A percentile compares a stretch with the other conserved stretches of the same genome.
phyloP scores from a whole-genome alignment of 2,797 vertebrate genomes.

The Rhabdophis nuchalis region DNA sequence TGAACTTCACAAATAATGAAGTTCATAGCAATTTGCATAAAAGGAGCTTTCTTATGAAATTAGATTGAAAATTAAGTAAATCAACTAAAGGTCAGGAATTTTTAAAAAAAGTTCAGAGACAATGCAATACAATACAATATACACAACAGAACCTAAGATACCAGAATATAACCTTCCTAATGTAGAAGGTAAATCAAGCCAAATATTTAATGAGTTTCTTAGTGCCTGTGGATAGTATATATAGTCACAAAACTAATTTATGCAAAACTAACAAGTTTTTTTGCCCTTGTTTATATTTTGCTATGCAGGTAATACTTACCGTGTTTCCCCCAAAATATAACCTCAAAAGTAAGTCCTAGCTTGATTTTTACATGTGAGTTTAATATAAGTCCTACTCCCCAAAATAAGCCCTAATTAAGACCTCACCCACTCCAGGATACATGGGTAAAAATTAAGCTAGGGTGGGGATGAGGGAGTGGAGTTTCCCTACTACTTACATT shows the following conservation, averaged over 20 bases:
- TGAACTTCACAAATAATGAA: background rate
- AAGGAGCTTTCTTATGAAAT: background rate
- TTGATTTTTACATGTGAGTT: too few relatives aligned
- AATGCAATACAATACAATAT: background rate
- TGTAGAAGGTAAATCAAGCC: background rate
- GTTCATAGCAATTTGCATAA: background rate
- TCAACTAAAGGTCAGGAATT: background rate
- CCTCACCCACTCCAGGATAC: too few relatives aligned
- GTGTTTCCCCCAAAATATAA: too few relatives aligned
- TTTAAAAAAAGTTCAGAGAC: background rate
- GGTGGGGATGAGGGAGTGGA: too few relatives aligned
- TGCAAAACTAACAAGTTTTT: background rate
- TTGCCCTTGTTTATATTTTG: background rate
- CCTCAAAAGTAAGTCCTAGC: too few relatives aligned
- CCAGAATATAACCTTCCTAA: background rate
- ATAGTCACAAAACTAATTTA: background rate
- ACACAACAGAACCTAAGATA: background rate
- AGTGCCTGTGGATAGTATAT: background rate
- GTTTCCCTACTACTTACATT: too few relatives aligned
- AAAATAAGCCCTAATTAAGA: too few relatives aligned
- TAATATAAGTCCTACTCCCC: too few relatives aligned
- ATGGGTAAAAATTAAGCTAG: too few relatives aligned
- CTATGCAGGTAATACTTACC: background rate
- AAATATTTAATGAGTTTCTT: background rate
- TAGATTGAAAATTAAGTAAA: background rate